phyloP scores from a whole-genome alignment of 2,113 vertebrate genomes.

The Cochlearius cochlearius region DNA sequence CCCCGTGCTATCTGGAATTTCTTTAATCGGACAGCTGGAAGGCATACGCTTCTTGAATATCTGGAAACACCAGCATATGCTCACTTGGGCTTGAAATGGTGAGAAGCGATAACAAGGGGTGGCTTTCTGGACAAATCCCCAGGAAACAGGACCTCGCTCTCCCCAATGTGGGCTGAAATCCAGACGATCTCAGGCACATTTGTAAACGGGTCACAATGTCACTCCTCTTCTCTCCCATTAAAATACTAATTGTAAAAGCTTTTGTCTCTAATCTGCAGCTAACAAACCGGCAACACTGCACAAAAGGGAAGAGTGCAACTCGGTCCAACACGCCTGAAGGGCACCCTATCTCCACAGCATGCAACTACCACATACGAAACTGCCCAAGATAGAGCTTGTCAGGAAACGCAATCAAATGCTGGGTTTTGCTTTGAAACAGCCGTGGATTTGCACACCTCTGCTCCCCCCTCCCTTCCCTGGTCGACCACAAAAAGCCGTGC shows the following conservation, averaged over 20 bases:
- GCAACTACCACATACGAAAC: background rate
- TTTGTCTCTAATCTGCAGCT: constrained; percentile 21
- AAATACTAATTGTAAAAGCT: constrained; percentile 33
- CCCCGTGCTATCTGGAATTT: background rate
- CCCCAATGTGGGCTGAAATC: background rate
- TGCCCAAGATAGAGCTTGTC: background rate
- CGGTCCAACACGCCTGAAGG: background rate
- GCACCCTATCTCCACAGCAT: background rate
- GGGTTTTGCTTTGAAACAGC: background rate
- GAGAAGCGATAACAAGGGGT: background rate
- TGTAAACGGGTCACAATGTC: constrained; percentile 10
- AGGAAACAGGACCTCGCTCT: constrained; percentile 8
- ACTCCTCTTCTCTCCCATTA: constrained; percentile 13
- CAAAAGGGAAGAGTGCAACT: constrained; percentile 1
- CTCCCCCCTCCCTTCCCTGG: background rate
- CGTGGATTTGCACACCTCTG: background rate
- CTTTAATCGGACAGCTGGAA: background rate
- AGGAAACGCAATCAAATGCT: background rate
- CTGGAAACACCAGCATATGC: background rate
- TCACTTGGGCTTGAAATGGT: background rate
- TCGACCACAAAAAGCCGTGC: background rate
- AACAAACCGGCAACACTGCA: background rate
- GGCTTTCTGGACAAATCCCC: background rate
- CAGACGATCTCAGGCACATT: background rate
- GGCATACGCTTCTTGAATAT: background rate